Base-by-base conservation (phyloP, 1,140 invertebrate species). In the Coptotermes formosanus region DNA sequence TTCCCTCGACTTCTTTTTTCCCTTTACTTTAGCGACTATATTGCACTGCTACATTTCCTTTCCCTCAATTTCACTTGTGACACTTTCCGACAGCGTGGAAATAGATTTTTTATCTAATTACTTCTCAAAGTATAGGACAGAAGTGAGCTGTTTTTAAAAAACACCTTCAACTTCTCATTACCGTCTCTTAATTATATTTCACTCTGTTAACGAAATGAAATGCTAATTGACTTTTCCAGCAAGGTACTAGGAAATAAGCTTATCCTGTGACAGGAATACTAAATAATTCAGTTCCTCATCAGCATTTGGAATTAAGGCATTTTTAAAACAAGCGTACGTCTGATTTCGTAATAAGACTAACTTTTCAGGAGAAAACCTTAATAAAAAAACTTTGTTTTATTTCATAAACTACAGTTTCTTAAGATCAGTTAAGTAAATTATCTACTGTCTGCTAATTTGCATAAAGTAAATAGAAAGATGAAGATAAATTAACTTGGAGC, bases 81-180 rank as follows among this genome's bases (percentile, higher is more conserved):
- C 83, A 64, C 48, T 64, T 45, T 52, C 48, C 85, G 85, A 82
- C 85, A 55, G 38, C 64, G n/a, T 38, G 86, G 86, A 86, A 86
- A 86, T 86, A 86, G 86, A 86, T 84, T 86, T 86, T 86, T 86
- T 84, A 86, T 86, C 81, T 86, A 86, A 86, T 86, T 86, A 86
- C 44, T 81, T 32, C 52, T 86, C 52, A 86, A 86, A 86, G 85
- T 69, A 86, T 86, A 86, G 64, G 64, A 75, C 85, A 82, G 85
- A 48, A 86, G 85, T 86, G 85, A 86, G 75, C 85, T 69, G 85
- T 86, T 83, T 86, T 86, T 83, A 86, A 86, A 86, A 86, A 86
- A 86, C n/a, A 38, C 38, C 86, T 82, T 81, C 82, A 84, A 86
- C 52, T 84, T 86, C 83, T 86, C 86, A 82, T 86, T 86, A 86